Evolutionary conservation across 2,797 vertebrate species (phyloP), one percentile per base, ranked within the genome.

Genomic region (Etheostoma nigrum): DNA sequence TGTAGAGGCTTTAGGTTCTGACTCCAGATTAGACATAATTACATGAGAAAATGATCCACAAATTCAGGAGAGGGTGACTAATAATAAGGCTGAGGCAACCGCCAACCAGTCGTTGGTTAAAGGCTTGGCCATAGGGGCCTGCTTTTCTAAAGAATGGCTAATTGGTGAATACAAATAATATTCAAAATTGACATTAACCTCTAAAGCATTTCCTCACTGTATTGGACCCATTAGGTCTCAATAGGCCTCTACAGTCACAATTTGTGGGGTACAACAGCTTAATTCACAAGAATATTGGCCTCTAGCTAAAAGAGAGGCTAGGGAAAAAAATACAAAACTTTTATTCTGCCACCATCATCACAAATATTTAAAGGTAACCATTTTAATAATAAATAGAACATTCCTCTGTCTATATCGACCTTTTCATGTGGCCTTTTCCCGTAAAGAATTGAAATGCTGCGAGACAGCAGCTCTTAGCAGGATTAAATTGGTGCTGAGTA

Each of bases 401-500:
- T 79, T 74, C 53, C 19, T 64, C 42, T 51, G 62, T 79, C 72
- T 82, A 63, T 78, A 88, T 86, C 27, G 51, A 86, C 88, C 81
- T 87, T 89, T 87, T 85, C 79, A 82, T 82, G 57, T 79, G 80
- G 72, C 78, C 85, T 86, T 83, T 86, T 64, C 71, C 76, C 16
- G 27, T 86, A 81, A 83, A 85, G 83, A 72, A 86, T 82, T 81
- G 85, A 86, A 86, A 85, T 67, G 68, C 78, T 82, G 74, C 66
- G 75, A 89, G 86, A 89, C 83, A 85, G 86, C 82, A 86, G 86
- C 90, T 90, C 82, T 91, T 85, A 86, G 82, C 72, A 72, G 89
- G 84, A 92, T 90, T 92, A 91, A 88, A 88, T 73, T 80, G 82
- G 73, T 88, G 86, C 86, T 83, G 85, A 90, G 87, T 83, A 85